phyloP scores from a whole-genome alignment of 2,888 invertebrate genomes.

The Ptychoptera contaminata region DNA sequence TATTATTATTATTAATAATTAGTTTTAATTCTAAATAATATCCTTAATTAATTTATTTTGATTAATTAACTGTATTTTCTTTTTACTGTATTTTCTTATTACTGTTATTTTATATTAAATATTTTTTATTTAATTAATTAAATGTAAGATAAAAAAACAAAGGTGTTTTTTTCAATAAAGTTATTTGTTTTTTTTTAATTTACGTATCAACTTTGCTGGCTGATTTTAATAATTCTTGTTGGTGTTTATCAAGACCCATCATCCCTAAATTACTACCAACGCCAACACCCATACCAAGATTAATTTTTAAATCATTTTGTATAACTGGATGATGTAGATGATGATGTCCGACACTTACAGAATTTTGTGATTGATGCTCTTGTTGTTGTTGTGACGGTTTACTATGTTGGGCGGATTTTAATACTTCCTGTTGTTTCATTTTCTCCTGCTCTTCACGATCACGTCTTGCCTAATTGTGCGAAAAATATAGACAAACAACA shows the following conservation, averaged over 20 bases:
- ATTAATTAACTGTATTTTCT: conserved; percentile 11
- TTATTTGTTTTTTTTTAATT: conserved; percentile 13
- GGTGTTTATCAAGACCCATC: conserved; percentile 32
- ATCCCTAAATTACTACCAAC: conserved; percentile 30
- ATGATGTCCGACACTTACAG: conserved; percentile 20
- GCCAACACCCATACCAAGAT: conserved; percentile 29
- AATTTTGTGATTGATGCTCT: conserved; percentile 19
- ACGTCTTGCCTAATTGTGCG: conserved; percentile 47
- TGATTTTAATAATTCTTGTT: conserved; percentile 29
- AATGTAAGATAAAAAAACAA: background rate
- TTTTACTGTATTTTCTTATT: conserved; percentile 6
- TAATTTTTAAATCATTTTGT: conserved; percentile 31
- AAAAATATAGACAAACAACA: conserved; percentile 6
- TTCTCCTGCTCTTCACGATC: conserved; percentile 83
- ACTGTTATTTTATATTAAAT: conserved; percentile 10
- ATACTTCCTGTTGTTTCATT: conserved; percentile 79
- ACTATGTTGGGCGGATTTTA: conserved; percentile 68
- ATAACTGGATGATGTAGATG: conserved; percentile 32
- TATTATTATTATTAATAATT: conserved; percentile 11
- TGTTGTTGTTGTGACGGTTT: conserved; percentile 20
- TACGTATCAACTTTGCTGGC: conserved; percentile 34
- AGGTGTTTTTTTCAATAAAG: background rate
- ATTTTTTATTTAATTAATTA: conserved; percentile 7
- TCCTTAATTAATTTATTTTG: conserved; percentile 1
- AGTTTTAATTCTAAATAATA: conserved; percentile 5